Base-by-base conservation (phyloP, 1,140 invertebrate genomes). In the Acarapis woodi region DNA sequence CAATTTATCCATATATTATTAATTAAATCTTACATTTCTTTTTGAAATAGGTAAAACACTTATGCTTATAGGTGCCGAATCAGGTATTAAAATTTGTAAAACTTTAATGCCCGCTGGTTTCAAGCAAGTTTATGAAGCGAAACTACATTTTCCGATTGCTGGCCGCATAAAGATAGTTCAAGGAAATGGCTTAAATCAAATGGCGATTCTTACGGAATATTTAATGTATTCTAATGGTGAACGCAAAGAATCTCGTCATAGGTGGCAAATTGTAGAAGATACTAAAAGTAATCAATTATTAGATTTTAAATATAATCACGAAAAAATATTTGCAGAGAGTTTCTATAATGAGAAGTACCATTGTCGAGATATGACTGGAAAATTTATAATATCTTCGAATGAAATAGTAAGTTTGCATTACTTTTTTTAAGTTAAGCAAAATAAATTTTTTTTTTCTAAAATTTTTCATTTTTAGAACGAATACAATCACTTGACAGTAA, bases 11-110 rank as follows among this genome's bases (percentile, higher is more conserved):
- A n/a, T n/a, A n/a, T n/a, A n/a, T n/a, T n/a, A n/a, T n/a, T n/a
- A n/a, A n/a, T n/a, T n/a, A n/a, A n/a, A n/a, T n/a, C n/a, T n/a
- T n/a, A n/a, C n/a, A n/a, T n/a, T n/a, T n/a, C n/a, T n/a, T n/a
- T n/a, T n/a, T n/a, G n/a, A n/a, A n/a, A n/a, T n/a, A n/a, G 48
- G 48, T 6, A 23, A 42, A 39, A 48, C 44, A 6, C 33, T 49
- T 9, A 40, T 47, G 5, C 28, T 49, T 16, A 24, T 43, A 19
- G 44, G 45, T 16, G 25, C 30, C 23, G 34, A 46, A 26, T 44
- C 37, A n/a, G 47, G 45, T 16, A 22, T 34, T 5, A 19, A 41
- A 8, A 38, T 43, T 9, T 49, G 48, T 32, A 37, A 47, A 1
- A 43, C 42, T 2, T 41, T 49, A 21, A 35, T 49, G 24, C 45